Conservation (phyloP, 2,888 invertebrate species). For the Baccha elongata region DNA sequence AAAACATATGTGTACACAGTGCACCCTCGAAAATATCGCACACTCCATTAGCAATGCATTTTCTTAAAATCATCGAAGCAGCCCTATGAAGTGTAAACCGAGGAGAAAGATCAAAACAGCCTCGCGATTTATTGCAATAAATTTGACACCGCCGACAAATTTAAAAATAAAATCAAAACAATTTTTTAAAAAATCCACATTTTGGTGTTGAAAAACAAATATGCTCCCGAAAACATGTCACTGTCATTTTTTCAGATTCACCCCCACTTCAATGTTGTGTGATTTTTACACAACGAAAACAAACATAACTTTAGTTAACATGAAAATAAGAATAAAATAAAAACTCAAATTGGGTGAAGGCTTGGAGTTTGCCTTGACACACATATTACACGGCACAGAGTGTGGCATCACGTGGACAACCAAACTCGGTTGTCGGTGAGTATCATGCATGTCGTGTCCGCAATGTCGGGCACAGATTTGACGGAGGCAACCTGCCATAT, state of each 20-base stretch:
- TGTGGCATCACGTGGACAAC: conserved; percentile 9
- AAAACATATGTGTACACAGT: neutral
- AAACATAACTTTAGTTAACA: conserved; percentile 37
- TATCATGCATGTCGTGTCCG: conserved; percentile 46
- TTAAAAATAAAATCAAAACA: conserved; percentile 59
- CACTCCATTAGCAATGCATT: conserved; percentile 54
- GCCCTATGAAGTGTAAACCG: too few species aligned
- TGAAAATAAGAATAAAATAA: conserved; percentile 11
- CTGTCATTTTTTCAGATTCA: conserved; percentile 1
- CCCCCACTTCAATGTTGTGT: neutral
- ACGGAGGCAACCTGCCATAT: conserved; percentile 61
- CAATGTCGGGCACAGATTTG: conserved; percentile 56
- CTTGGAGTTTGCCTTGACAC: conserved; percentile 59
- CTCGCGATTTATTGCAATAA: conserved; percentile 54
- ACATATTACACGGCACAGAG: conserved; percentile 25
- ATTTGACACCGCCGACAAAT: conserved; percentile 54
- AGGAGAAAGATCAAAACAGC: conserved; percentile 57
- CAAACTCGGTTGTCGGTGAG: neutral
- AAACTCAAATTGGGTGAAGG: conserved; percentile 10
- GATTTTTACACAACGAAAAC: conserved; percentile 29
- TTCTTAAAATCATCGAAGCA: too few species aligned
- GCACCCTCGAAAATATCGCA: conserved; percentile 27
- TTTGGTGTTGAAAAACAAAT: conserved; percentile 53
- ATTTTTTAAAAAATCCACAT: neutral
- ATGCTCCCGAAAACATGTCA: conserved; percentile 40